These are phyloP conservation scores for Hypomesus transpacificus DNA, from an alignment of 2,113 vertebrate species.

Conservation along the genomic window DNA sequence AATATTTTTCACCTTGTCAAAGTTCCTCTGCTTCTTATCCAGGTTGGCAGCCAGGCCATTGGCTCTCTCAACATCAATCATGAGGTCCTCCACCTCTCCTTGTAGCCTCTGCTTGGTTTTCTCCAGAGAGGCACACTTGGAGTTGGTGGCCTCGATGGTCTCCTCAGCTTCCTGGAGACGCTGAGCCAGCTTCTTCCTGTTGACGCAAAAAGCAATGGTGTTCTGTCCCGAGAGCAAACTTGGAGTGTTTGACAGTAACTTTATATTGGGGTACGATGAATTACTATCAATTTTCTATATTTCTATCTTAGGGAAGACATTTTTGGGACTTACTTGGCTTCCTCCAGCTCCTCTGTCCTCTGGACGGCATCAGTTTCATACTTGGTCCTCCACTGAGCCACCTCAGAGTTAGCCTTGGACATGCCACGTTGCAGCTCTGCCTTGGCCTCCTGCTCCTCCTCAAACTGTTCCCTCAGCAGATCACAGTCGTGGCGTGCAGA, in stretches of 20 bases:
- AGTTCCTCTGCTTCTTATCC: slow-evolving; percentile 14
- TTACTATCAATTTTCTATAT: too few relatives aligned
- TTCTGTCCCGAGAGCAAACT: too few relatives aligned
- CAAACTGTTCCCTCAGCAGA: slow-evolving; percentile 68
- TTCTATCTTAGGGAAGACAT: too few relatives aligned
- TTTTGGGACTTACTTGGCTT: slow-evolving; percentile 59
- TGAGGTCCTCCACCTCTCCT: slow-evolving; percentile 29
- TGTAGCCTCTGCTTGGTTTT: slow-evolving; percentile 74
- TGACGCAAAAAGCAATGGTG: background rate
- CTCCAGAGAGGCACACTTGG: slow-evolving; percentile 68
- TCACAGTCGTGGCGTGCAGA: slow-evolving; percentile 70
- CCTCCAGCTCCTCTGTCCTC: slow-evolving; percentile 68
- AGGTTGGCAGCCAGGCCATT: slow-evolving; percentile 2
- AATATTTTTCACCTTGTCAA: slow-evolving; percentile 1
- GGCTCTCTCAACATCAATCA: slow-evolving; percentile 9
- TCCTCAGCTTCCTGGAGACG: slow-evolving; percentile 69
- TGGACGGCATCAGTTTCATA: slow-evolving; percentile 73
- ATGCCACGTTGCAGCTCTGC: slow-evolving; percentile 65
- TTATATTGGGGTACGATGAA: too few relatives aligned
- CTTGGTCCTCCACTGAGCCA: slow-evolving; percentile 72
- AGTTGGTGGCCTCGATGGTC: slow-evolving; percentile 58
- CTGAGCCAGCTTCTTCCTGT: slow-evolving; percentile 67
- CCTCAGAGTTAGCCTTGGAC: slow-evolving; percentile 73
- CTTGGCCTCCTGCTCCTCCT: slow-evolving; percentile 70
- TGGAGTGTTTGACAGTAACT: too few relatives aligned